Evolutionary conservation across 2,113 vertebrate species (phyloP).

Genomic region (Periophthalmodon schlosseri): DNA sequence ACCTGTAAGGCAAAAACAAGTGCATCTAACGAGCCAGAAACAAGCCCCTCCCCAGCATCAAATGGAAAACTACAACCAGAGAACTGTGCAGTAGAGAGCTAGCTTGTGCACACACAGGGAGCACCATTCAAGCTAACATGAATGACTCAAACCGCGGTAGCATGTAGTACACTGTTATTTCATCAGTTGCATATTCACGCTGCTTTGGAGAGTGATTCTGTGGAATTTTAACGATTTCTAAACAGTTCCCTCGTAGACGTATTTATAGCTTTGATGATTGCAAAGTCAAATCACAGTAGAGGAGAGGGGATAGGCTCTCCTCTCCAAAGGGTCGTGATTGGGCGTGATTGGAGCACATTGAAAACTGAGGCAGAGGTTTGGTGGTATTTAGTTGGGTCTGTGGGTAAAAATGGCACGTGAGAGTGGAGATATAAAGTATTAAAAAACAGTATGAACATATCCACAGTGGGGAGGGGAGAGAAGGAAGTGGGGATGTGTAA

Average conservation of each 20-base stretch:
- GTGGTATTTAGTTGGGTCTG: slow-evolving; percentile 39
- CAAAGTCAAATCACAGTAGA: slow-evolving; percentile 46
- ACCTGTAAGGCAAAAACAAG: too few relatives aligned
- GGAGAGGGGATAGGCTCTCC: slow-evolving; percentile 26
- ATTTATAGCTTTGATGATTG: slow-evolving; percentile 63
- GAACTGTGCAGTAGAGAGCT: slow-evolving; percentile 25
- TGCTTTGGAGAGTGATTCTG: slow-evolving; percentile 36
- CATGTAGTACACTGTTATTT: slow-evolving; percentile 54
- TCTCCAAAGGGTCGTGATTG: slow-evolving; percentile 63
- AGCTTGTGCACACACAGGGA: slow-evolving; percentile 14
- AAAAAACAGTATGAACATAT: slow-evolving; percentile 43
- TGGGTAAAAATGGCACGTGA: slow-evolving; percentile 26
- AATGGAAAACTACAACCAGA: slow-evolving; percentile 44
- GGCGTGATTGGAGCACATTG: slow-evolving; percentile 48
- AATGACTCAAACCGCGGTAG: slow-evolving; percentile 51
- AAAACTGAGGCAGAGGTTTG: slow-evolving; percentile 46
- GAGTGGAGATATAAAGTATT: slow-evolving; percentile 34
- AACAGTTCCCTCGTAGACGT: slow-evolving; percentile 35
- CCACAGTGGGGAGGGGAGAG: slow-evolving; percentile 28
- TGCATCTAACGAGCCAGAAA: too few relatives aligned
- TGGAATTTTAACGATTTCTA: slow-evolving; percentile 42
- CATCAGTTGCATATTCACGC: slow-evolving; percentile 64
- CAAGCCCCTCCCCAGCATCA: too few relatives aligned
- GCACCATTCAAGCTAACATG: slow-evolving; percentile 44
- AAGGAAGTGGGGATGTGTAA: too few relatives aligned